Base-by-base conservation (phyloP, 2,797 vertebrate genomes). In the Stomatorhinus walkeri region DNA sequence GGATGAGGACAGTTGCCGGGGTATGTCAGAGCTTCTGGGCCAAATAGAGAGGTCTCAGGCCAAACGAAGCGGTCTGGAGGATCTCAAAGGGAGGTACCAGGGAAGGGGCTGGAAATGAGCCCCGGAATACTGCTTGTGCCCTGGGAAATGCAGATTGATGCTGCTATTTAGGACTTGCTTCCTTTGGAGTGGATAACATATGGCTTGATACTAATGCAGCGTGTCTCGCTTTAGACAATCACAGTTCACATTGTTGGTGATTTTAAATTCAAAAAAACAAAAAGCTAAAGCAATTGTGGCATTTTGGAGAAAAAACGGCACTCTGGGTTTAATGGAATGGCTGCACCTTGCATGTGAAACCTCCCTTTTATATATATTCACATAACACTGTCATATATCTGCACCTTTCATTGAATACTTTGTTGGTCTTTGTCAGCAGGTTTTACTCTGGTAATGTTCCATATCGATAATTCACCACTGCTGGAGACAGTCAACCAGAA, bases 81-180 rank as follows among this genome's bases (percentile, higher is more conserved):
- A 24, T 16, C 22, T 52, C 24, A 56, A 52, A 14, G 3, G 84
- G n/a, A 51, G 24, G 49, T 86, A 49, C 28, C 51, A 19, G 49
- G 22, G 46, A 32, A 16, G 9, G 48, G 6, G 49, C 84, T 56
- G 24, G 84, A 51, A 72, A 56, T 49, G 81, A 84, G 81, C 19
- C 48, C 81, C 19, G 2, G 51, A 24, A 52, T 49, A 32, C 84
- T 86, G 24, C 51, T 32, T 86, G 14, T n/a, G 7, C 1, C 28
- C 22, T 86, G 49, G 48, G 24, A 51, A 86, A 86, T 86, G 51
- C 28, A 52, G 84, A 86, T 56, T 86, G 49, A 86, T 56, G 51
- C 51, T 32, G 84, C 16, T n/a, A 16, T 56, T 86, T 56, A 86
- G 9, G 28, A 51, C 4, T 54, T 86, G 48, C 24, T 24, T 16